Conservation (phyloP, 2,797 vertebrate species). For the Knipowitschia caucasica region DNA sequence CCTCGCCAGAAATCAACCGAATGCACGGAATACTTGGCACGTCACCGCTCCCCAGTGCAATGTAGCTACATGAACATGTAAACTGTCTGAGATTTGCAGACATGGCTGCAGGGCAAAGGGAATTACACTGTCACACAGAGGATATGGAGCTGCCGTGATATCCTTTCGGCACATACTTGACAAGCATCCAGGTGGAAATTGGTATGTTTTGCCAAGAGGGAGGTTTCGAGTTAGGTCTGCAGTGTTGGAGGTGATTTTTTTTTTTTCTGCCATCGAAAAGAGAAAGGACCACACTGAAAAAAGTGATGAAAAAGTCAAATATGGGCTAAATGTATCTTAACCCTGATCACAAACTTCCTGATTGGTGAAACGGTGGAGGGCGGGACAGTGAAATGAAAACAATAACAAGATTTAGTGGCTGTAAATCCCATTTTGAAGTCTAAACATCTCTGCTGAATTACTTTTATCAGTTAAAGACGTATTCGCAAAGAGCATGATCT, state of each 20-base stretch:
- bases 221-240: constrained; percentile 57
- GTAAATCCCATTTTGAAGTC: too few relatives aligned
- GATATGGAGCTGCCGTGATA: constrained; percentile 89
- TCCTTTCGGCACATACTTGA: constrained; percentile 93
- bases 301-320: too few relatives aligned
- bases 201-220: constrained; percentile 72
- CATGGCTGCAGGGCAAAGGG: constrained; percentile 89
- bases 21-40: constrained; percentile 78
- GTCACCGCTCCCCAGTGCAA: constrained; percentile 72
- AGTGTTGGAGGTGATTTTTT: constrained; percentile 60
- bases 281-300: too few relatives aligned
- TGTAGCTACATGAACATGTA: constrained; percentile 87
- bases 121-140: constrained; percentile 93
- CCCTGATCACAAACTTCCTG: too few relatives aligned
- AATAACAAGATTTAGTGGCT: too few relatives aligned
- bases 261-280: constrained; percentile 25
- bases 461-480: too few relatives aligned
- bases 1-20: constrained; percentile 69
- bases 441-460: too few relatives aligned
- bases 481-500: too few relatives aligned
- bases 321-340: too few relatives aligned
- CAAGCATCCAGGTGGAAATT: constrained; percentile 86
- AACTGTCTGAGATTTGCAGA: constrained; percentile 95
- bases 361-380: too few relatives aligned
- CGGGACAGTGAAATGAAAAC: too few relatives aligned